phyloP scores from a whole-genome alignment of 2,797 vertebrate genomes.

The Loris lydekkerianus region DNA sequence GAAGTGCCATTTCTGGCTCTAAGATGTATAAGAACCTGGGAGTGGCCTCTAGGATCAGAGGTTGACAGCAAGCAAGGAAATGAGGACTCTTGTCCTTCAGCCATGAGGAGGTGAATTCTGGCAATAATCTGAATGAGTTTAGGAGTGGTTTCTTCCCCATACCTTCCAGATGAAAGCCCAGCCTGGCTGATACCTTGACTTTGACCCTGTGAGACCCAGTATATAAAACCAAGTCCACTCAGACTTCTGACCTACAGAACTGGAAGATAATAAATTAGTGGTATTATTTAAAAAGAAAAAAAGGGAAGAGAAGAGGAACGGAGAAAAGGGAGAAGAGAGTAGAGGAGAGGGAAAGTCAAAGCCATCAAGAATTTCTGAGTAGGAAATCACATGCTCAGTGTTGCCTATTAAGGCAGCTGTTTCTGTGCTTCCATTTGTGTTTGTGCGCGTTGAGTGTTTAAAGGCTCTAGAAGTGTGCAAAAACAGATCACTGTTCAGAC shows the following conservation, averaged over 20 bases:
- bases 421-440: slow-evolving; percentile 16
- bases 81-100: not conserved
- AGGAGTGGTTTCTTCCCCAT: not conserved
- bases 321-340: not conserved
- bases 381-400: not conserved
- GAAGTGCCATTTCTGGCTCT: not conserved
- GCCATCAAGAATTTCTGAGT: not conserved
- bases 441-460: not conserved
- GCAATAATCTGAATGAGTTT: not conserved
- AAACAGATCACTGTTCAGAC: not conserved
- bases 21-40: not conserved
- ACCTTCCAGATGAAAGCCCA: not conserved
- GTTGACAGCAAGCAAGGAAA: not conserved
- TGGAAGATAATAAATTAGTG: not conserved
- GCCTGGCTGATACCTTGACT: no score
- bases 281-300: not conserved
- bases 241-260: not conserved
- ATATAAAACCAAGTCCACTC: not conserved
- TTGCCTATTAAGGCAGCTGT: not conserved
- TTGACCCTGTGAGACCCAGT: not conserved
- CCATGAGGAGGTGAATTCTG: not conserved
- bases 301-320: no score
- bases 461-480: not conserved
- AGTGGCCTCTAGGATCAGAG: not conserved
- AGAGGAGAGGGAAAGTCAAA: not conserved